Evolutionary conservation across 2,888 invertebrate species (phyloP).

Genomic region (Erpobdella octoculata): DNA sequence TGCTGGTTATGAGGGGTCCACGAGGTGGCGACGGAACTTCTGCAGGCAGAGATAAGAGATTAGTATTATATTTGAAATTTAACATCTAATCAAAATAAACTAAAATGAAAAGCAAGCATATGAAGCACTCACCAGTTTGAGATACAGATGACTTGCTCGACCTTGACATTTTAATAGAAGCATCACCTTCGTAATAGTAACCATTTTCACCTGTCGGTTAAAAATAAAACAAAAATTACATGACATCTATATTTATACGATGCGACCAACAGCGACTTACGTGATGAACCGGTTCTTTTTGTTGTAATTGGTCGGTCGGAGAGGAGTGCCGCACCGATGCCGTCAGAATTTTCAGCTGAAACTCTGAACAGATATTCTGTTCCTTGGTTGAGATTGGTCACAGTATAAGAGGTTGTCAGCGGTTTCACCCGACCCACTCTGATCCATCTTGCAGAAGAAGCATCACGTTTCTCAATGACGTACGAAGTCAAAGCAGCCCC

Average conservation of each 20-base stretch:
- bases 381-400: slow-evolving; percentile 63
- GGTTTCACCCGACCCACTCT: slow-evolving; percentile 81
- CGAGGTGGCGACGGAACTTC: slow-evolving; percentile 66
- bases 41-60: too few relatives aligned
- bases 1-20: slow-evolving; percentile 63
- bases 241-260: background rate
- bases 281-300: slow-evolving; percentile 38
- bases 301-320: slow-evolving; percentile 50
- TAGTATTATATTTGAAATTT: too few relatives aligned
- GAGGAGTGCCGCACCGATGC: slow-evolving; percentile 50
- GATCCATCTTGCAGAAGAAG: slow-evolving; percentile 71
- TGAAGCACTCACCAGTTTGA: too few relatives aligned
- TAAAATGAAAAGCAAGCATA: too few relatives aligned
- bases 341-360: slow-evolving; percentile 75
- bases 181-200: too few relatives aligned
- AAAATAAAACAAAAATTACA: too few relatives aligned
- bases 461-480: slow-evolving; percentile 65
- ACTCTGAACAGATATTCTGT: slow-evolving; percentile 76
- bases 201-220: too few relatives aligned
- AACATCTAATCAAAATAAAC: too few relatives aligned
- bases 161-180: too few relatives aligned
- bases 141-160: too few relatives aligned
- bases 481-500: slow-evolving; percentile 81
- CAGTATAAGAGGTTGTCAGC: slow-evolving; percentile 42
- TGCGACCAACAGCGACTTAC: slow-evolving; percentile 24